Evolutionary conservation across 2,797 vertebrate species (phyloP).

Genomic region (Pyrocephalus nanus): DNA sequence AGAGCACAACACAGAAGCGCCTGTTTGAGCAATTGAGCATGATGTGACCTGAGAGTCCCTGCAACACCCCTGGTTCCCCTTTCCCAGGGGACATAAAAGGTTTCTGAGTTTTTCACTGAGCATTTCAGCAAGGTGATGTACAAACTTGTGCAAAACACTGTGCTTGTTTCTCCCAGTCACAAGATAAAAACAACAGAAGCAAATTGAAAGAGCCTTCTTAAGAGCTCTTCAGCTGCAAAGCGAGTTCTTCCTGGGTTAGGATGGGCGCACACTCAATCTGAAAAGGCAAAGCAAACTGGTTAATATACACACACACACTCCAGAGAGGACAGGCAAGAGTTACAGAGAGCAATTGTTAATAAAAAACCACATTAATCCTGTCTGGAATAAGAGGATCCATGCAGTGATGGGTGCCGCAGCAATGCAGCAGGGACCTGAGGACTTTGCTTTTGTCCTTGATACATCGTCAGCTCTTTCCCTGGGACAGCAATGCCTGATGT

Average conservation of each 20-base stretch:
- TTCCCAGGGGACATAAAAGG: neutral
- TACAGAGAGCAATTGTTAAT: slow-evolving; percentile 73
- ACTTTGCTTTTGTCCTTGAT: neutral
- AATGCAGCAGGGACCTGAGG: neutral
- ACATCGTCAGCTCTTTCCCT: neutral
- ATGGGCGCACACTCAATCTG: slow-evolving; percentile 87
- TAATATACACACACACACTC: slow-evolving; percentile 85
- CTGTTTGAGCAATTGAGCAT: slow-evolving; percentile 80
- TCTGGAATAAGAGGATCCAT: slow-evolving; percentile 43
- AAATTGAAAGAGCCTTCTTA: slow-evolving; percentile 75
- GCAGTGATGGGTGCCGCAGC: slow-evolving; percentile 24
- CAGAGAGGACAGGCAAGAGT: slow-evolving; percentile 73
- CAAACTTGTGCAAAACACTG: slow-evolving; percentile 71
- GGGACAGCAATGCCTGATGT: neutral
- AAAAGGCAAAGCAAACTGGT: slow-evolving; percentile 98
- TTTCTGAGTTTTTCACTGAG: slow-evolving; percentile 50
- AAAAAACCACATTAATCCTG: slow-evolving; percentile 62
- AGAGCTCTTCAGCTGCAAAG: slow-evolving; percentile 80
- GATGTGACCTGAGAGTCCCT: slow-evolving; percentile 78
- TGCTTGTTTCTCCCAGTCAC: slow-evolving; percentile 76
- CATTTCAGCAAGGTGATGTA: slow-evolving; percentile 69
- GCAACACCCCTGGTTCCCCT: slow-evolving; percentile 18
- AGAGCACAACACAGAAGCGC: slow-evolving; percentile 65
- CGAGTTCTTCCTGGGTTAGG: slow-evolving; percentile 81
- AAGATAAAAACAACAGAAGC: slow-evolving; percentile 75